Percentiles rank a stretch among this genome's conserved stretches.
These are phyloP conservation scores for Sinella curviseta DNA, from an alignment of 1,140 invertebrate species.

Conservation along the genomic window DNA sequence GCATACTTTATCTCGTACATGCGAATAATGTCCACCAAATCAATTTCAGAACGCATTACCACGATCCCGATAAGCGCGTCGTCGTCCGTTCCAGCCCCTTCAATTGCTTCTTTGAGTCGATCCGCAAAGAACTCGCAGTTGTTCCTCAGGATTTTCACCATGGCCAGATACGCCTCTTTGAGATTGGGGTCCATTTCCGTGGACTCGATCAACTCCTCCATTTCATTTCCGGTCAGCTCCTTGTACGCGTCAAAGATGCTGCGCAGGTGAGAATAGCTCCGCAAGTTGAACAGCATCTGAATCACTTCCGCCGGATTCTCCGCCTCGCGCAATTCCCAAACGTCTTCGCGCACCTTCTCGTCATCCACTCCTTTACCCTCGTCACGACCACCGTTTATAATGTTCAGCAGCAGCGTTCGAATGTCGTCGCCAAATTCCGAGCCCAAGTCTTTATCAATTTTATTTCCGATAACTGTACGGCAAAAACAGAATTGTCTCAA, in stretches of 20 bases:
- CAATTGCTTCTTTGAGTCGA: conserved; percentile 55
- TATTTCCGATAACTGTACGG: conserved; percentile 57
- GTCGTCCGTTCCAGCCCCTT: conserved; percentile 55
- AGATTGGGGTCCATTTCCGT: conserved; percentile 49
- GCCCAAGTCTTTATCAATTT: conserved; percentile 60
- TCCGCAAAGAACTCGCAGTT: conserved; percentile 57
- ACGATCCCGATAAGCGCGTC: conserved; percentile 54
- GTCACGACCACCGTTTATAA: conserved; percentile 54
- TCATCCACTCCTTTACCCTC: conserved; percentile 51
- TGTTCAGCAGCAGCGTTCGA: conserved; percentile 57
- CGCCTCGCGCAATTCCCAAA: conserved; percentile 51
- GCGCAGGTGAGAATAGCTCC: conserved; percentile 55
- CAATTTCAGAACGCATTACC: conserved; percentile 56
- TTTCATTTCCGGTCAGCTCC: conserved; percentile 48
- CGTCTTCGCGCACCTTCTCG: conserved; percentile 53
- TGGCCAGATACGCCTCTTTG: conserved; percentile 49
- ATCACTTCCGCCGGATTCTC: conserved; percentile 60
- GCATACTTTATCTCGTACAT: conserved; percentile 53
- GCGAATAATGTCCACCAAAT: conserved; percentile 55
- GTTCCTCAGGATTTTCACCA: conserved; percentile 56
- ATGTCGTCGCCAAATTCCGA: conserved; percentile 63
- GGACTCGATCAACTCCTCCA: conserved; percentile 51
- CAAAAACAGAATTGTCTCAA: conserved; percentile 3
- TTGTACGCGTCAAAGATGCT: conserved; percentile 55
- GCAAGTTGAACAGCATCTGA: conserved; percentile 55